A percentile compares a stretch with the other conserved stretches of the same genome.
phyloP scores from a whole-genome alignment of 1,140 invertebrate genomes.

The Halesus radiatus region DNA sequence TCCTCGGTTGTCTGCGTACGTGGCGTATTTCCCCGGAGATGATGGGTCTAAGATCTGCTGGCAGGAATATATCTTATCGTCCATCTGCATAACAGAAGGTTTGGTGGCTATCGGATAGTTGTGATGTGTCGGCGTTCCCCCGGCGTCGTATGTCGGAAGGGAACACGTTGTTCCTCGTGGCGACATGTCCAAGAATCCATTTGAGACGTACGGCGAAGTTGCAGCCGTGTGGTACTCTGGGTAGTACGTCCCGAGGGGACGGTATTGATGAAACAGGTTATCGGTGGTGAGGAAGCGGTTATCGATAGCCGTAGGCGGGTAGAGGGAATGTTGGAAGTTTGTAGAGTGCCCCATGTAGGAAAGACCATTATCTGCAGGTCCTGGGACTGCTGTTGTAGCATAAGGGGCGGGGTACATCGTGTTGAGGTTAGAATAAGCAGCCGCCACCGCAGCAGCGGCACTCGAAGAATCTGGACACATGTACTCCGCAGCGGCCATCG shows the following conservation, averaged over 20 bases:
- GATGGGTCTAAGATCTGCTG: slow-evolving; percentile 71
- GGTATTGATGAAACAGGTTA: slow-evolving; percentile 89
- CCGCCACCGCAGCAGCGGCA: slow-evolving; percentile 78
- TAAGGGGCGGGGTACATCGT: slow-evolving; percentile 83
- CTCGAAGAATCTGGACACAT: slow-evolving; percentile 74
- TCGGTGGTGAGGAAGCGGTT: slow-evolving; percentile 84
- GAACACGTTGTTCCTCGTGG: slow-evolving; percentile 65
- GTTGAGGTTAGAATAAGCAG: slow-evolving; percentile 86
- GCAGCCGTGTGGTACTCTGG: slow-evolving; percentile 80
- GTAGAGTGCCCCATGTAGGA: slow-evolving; percentile 82
- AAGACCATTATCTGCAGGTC: slow-evolving; percentile 75
- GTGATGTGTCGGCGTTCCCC: slow-evolving; percentile 70
- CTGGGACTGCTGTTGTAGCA: slow-evolving; percentile 66
- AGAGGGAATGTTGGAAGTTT: slow-evolving; percentile 80
- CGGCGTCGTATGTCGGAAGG: slow-evolving; percentile 69
- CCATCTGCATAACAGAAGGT: slow-evolving; percentile 65
- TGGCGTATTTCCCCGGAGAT: slow-evolving; percentile 62
- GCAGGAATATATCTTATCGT: slow-evolving; percentile 76
- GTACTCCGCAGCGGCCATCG: slow-evolving; percentile 66
- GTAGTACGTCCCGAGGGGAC: slow-evolving; percentile 82
- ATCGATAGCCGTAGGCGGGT: slow-evolving; percentile 79
- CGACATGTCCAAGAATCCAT: slow-evolving; percentile 82
- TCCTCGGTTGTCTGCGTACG: slow-evolving; percentile 68
- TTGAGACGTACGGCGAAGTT: slow-evolving; percentile 78
- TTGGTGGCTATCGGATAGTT: slow-evolving; percentile 68